Evolutionary conservation across 92 coral and sea anemone species (phyloP), one percentile per base, ranked within the genome.

Genomic region (Zoanthus sansibaricus): DNA sequence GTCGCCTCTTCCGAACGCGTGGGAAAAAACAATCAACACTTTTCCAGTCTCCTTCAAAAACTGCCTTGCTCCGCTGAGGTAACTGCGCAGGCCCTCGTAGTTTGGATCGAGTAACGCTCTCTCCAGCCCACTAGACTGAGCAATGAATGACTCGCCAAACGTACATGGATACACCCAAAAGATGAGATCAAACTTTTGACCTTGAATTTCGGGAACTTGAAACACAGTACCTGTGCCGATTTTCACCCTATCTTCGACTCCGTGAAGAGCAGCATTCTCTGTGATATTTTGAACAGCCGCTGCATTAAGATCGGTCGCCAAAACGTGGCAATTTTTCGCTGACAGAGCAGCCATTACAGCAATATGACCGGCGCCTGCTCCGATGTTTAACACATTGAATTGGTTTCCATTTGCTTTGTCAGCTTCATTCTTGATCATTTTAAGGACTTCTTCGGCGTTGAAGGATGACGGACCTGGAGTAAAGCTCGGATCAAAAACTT

Each of bases 151-250:
- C 9, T 83, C 82, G 6, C 66, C 82, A 0, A 83, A 68, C 8
- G 89, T 74, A 46, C 88, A 91, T 0, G 93, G 93, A n/a, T 77
- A 85, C 73, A 84, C 87, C 94, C 94, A 91, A 59, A 79, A 86
- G 30, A 91, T 88, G 51, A 91, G 54, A 64, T 91, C 90, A 68
- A 91, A 91, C 30, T 80, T 83, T 67, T 86, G 79, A 13, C 86
- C 86, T 25, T 54, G 74, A 18, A 91, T 16, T 21, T 85, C 90
- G 21, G 89, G 78, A 33, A 75, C 89, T 75, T 88, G 75, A 79
- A 88, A 91, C 20, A 91, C 94, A 68, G 88, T 88, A 0, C 90
- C 92, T 12, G 71, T 54, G 48, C 32, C 86, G 31, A 72, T 56
- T n/a, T 87, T 83, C 31, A 91, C 93, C 82, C 87, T 82, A 46